Base-by-base conservation (phyloP, 2,113 vertebrate genomes). In the Sphaerodactylus townsendi region DNA sequence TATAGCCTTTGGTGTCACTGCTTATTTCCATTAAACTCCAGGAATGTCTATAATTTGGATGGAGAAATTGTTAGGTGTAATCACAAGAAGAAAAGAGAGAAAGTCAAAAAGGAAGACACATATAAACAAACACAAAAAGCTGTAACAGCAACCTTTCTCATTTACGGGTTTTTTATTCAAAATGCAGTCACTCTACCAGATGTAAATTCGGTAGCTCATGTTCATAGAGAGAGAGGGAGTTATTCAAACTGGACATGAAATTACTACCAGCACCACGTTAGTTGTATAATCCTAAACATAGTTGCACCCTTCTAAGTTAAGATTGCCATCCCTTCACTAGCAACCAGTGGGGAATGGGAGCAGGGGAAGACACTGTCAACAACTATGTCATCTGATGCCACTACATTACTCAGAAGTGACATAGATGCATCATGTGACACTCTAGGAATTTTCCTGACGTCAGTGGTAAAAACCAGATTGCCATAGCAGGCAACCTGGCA, bases 1-100 rank as follows among this genome's bases (percentile, higher is more conserved):
- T 71, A 33, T 72, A 72, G 83, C 19, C 46, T 69, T 84, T 30
- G 82, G 80, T 82, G 73, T 81, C 21, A 76, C 1, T 77, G 65
- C 56, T 83, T 69, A 70, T 71, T 88, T 84, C 59, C 83, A 66
- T 86, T 73, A 82, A 50, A 15, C 30, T 25, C 33, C 48, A 80
- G 35, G 46, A 73, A 21, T 79, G 80, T 86, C 33, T 90, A 59
- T 79, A 76, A 83, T 85, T 88, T 35, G 77, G 72, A 78, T 28
- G 74, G 37, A 30, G 53, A 28, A 82, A 37, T 65, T 90, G 83
- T 1, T 66, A 62, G 77, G 81, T 73, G 89, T 78, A 0, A 56
- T 75, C n/a, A 15, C 14, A 68, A n/a, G 10, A 15, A 19, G 65
- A 56, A n/a, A 17, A 86, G 21, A n/a, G 86, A 3, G 14, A 17